phyloP scores from a whole-genome alignment of 2,888 invertebrate genomes.

The Caenorhabditis virilis region DNA sequence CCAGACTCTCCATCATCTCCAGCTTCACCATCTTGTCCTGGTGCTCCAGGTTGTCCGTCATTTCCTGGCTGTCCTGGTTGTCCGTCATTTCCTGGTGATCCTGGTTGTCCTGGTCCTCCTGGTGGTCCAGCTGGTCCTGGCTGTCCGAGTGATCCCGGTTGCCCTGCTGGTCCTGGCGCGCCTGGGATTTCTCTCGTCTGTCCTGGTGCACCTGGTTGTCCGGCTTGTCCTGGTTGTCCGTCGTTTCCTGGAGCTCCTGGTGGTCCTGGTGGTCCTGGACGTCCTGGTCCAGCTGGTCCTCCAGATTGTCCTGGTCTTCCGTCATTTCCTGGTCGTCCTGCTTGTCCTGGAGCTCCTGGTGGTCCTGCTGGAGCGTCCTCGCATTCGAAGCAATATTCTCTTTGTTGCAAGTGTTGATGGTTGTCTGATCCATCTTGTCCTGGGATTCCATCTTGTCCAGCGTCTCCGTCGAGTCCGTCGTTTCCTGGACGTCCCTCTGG shows the following conservation, averaged over 20 bases:
- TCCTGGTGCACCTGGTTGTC: constrained; percentile 56
- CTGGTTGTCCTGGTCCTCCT: constrained; percentile 46
- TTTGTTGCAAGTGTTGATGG: no score
- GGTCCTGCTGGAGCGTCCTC: constrained; percentile 50
- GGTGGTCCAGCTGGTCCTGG: constrained; percentile 55
- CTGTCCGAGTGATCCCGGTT: constrained; percentile 53
- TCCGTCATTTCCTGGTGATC: constrained; percentile 55
- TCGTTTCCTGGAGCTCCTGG: constrained; percentile 54
- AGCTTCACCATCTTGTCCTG: constrained; percentile 51
- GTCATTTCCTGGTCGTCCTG: constrained; percentile 39
- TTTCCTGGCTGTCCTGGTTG: constrained; percentile 50
- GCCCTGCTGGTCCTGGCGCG: constrained; percentile 57
- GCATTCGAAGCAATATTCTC: constrained; percentile 37
- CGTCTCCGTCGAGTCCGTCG: constrained; percentile 52
- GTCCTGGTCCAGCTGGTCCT: constrained; percentile 48
- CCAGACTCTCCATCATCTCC: constrained; percentile 52
- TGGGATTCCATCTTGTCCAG: constrained; percentile 46
- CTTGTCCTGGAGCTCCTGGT: constrained; percentile 44
- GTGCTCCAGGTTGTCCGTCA: constrained; percentile 51
- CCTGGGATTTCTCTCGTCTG: constrained; percentile 60
- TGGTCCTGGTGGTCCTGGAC: constrained; percentile 49
- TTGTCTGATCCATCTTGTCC: constrained; percentile 39
- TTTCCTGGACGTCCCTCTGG: constrained; percentile 45
- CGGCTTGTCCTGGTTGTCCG: constrained; percentile 52
- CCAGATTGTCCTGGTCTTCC: constrained; percentile 49